Conservation (phyloP, 2,888 invertebrate species). For the Campoletis raptor region DNA sequence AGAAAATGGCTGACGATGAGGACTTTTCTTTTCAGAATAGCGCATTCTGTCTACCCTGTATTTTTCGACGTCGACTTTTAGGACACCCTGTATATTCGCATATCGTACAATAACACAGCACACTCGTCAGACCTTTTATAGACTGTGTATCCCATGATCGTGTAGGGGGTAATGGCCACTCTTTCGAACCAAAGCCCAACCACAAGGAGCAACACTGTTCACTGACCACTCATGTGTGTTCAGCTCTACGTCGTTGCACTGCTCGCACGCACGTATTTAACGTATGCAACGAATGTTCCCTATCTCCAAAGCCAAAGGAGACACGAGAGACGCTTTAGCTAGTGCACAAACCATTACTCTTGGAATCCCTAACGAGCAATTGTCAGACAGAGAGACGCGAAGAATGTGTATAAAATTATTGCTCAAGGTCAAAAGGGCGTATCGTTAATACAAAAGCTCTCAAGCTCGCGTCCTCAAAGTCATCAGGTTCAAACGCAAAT, state of each 20-base stretch:
- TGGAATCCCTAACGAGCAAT: conserved; percentile 63
- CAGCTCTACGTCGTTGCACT: conserved; percentile 17
- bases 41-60: not conserved
- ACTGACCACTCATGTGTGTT: conserved; percentile 63
- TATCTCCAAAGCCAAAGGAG: conserved; percentile 22
- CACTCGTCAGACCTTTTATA: conserved; percentile 64
- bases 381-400: conserved; percentile 24
- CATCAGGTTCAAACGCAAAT: not conserved
- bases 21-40: not conserved
- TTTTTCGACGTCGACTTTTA: not conserved
- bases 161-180: conserved; percentile 28
- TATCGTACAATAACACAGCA: conserved; percentile 33
- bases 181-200: conserved; percentile 63
- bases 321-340: conserved; percentile 45
- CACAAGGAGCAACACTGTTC: conserved; percentile 58
- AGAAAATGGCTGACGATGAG: not conserved
- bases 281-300: conserved; percentile 32
- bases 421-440: conserved; percentile 2
- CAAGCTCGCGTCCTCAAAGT: not conserved
- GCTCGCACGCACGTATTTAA: conserved; percentile 30
- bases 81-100: conserved; percentile 1
- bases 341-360: conserved; percentile 60
- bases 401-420: conserved; percentile 11
- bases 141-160: conserved; percentile 61
- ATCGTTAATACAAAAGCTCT: not conserved